Base-by-base conservation (phyloP, 2,113 vertebrate species). In the Odocoileus hemionus region DNA sequence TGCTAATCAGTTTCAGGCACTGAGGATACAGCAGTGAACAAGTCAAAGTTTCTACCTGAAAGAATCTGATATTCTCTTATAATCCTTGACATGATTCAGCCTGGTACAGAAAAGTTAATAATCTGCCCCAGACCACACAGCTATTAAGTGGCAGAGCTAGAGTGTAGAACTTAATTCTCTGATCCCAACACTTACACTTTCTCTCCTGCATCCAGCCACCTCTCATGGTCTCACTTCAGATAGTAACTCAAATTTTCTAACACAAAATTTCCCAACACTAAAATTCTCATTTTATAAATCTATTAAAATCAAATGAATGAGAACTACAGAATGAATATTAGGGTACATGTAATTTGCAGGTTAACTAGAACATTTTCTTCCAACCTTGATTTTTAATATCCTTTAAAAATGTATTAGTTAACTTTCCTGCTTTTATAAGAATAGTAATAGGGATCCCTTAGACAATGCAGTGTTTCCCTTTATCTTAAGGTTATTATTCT, bases 361-460 rank as follows among this genome's bases (percentile, higher is more conserved):
- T 86, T 85, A 97, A 92, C 16, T 55, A 89, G 54, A 94, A 82
- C 61, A 13, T 95, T 82, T 91, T 94, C 36, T 94, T 95, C 92
- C 67, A 95, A 79, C 30, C 43, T 92, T 88, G 61, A 86, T 88
- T 95, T 39, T 96, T 82, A 91, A 82, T 43, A 91, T 94, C 7
- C 12, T 94, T 97, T 61, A 60, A 91, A 96, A 89, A 43, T 82
- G 60, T 78, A 70, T 58, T 67, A 33, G 23, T 88, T 90, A 61
- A 36, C 15, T 64, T 95, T 93, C 17, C 33, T 85, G 23, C 47
- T 87, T 93, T 50, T 89, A 21, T 84, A 90, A 96, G 23, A 89
- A 92, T 83, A 87, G 33, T 79, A 88, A 67, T 85, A 60, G 11
- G 83, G 47, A 6, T 89, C 30, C 25, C 60, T 94, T 95, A 89